These are phyloP conservation scores for Minunthozetes semirufus DNA, from an alignment of 2,888 invertebrate genomes.

Conservation along the genomic window DNA sequence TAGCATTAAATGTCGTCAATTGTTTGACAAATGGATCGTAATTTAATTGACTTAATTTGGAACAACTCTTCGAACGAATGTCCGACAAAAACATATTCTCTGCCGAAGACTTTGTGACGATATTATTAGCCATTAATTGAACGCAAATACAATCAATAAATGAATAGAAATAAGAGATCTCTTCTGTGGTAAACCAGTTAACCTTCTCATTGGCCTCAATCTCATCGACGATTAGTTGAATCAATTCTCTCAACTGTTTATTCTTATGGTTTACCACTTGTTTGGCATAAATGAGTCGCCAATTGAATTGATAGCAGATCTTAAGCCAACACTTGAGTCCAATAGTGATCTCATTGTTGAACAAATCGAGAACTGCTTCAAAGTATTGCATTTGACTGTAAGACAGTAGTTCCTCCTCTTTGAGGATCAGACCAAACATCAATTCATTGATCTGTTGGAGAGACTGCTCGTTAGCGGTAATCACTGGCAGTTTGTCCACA, in stretches of 20 bases:
- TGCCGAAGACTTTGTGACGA: not conserved
- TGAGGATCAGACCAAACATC: not conserved
- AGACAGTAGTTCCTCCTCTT: conserved; percentile 1
- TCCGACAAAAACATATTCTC: not conserved
- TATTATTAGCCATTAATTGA: not conserved
- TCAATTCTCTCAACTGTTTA: conserved; percentile 6
- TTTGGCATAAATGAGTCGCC: conserved; percentile 1
- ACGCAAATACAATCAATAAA: conserved; percentile 1
- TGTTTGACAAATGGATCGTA: not conserved
- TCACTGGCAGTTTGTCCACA: not conserved
- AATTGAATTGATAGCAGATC: conserved; percentile 19
- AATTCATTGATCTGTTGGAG: conserved; percentile 3
- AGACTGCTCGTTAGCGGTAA: not conserved
- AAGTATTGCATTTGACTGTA: not conserved
- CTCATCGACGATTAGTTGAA: not conserved
- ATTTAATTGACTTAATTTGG: not conserved
- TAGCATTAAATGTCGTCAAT: not conserved
- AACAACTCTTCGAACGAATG: not conserved
- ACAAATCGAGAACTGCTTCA: conserved; percentile 1
- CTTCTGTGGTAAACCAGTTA: not conserved
- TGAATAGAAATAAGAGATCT: conserved; percentile 8
- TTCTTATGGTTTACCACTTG: not conserved
- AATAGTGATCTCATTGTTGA: conserved; percentile 10
- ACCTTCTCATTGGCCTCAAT: not conserved
- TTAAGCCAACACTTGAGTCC: conserved; percentile 8